Conservation (phyloP, 2,113 vertebrate species). For the Oryzias woworae region DNA sequence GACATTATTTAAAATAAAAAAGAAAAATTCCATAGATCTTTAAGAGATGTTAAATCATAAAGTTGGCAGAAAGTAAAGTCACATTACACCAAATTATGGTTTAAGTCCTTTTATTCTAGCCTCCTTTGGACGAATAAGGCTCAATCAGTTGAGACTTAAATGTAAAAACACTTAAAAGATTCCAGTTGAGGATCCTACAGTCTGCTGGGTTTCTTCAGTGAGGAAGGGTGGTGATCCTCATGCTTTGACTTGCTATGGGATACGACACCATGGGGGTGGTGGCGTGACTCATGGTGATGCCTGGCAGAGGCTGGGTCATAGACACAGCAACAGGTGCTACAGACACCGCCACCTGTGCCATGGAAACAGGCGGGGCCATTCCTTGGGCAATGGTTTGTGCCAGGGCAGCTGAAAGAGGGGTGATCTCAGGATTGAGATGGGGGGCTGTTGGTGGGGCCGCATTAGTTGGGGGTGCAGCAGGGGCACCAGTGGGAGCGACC, state of each 20-base stretch:
- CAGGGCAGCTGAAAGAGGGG: slow-evolving; percentile 89
- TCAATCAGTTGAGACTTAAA: background rate
- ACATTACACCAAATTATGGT: background rate
- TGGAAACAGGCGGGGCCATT: slow-evolving; percentile 93
- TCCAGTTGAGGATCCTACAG: slow-evolving; percentile 6
- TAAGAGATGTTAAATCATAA: no score
- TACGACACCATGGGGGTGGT: slow-evolving; percentile 96
- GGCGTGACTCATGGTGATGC: slow-evolving; percentile 96
- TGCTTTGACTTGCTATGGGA: slow-evolving; percentile 96
- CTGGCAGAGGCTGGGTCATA: slow-evolving; percentile 90
- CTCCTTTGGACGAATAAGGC: slow-evolving; percentile 25
- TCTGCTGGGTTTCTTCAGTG: slow-evolving; percentile 76
- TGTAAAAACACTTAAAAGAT: background rate
- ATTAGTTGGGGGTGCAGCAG: slow-evolving; percentile 81
- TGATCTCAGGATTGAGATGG: slow-evolving; percentile 91
- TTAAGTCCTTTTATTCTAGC: slow-evolving; percentile 10
- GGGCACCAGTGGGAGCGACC: slow-evolving; percentile 84
- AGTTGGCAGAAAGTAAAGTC: no score
- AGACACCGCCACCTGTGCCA: slow-evolving; percentile 93
- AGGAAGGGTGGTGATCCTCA: slow-evolving; percentile 95
- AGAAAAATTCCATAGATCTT: no score
- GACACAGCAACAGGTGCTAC: slow-evolving; percentile 94
- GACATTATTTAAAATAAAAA: slow-evolving; percentile 7
- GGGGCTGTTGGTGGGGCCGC: slow-evolving; percentile 83
- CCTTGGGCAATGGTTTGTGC: slow-evolving; percentile 95